Base-by-base conservation (phyloP, 2,888 invertebrate genomes). In the Lymantria dispar region DNA sequence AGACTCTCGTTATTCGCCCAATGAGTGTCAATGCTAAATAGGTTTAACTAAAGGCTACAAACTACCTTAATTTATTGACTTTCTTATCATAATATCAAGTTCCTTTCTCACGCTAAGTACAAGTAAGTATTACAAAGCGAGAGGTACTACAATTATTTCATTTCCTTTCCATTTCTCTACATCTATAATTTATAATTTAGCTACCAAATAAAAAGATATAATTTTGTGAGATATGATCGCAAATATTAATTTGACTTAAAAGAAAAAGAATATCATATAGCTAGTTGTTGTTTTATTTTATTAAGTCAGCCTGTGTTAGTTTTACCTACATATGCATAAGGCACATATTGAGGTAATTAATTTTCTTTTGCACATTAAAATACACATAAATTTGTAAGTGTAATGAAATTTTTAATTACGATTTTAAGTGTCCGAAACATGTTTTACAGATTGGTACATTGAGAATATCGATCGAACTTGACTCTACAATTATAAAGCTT, bases 151-250 rank as follows among this genome's bases (percentile, higher is more conserved):
- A 33, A 33, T 33, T 33, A 33, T 33, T 33, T 22, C n/a, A 22
- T 8, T 14, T 10, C 30, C 11, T 15, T 7, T 10, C 22, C 5
- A 12, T 42, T 15, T 22, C 30, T 22, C 12, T 31, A 31, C 11
- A 13, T 22, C 22, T 22, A 22, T 33, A 33, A 33, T 10, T 33
- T 33, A 8, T 10, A 10, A n/a, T n/a, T n/a, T n/a, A n/a, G n/a
- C n/a, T n/a, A n/a, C n/a, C n/a, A n/a, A n/a, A n/a, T n/a, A n/a
- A n/a, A n/a, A n/a, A 33, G 5, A 22, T 3, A 22, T 3, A 22
- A 2, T 22, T 22, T 22, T 22, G 22, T n/a, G 45, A 10, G 12
- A 36, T 36, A 52, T 47, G 40, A 45, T 38, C 47, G 46, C 10
- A 22, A 22, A 22, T 22, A 22, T 22, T 22, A 22, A 22, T 22